Base-by-base conservation (phyloP, 2,888 invertebrate species). In the Aphelenchoides bicaudatus region DNA sequence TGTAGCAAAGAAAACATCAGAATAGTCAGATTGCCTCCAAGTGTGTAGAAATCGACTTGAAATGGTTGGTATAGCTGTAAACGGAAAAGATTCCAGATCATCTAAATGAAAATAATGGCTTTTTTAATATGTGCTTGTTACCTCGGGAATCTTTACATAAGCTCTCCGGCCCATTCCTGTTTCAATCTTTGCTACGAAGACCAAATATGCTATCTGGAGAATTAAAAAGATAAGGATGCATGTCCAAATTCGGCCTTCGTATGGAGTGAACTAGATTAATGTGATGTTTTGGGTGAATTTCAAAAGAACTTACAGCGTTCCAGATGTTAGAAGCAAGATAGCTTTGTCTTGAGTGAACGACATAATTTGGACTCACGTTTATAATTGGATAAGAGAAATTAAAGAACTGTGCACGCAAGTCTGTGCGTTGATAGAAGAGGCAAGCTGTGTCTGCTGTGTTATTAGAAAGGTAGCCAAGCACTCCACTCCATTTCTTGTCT, bases 361-460 rank as follows among this genome's bases (percentile, higher is more conserved):
- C 52, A 38, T 61, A 61, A 10, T 38, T 55, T n/a, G 61, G 61
- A 6, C 37, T 31, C 34, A 68, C 70, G 60, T 67, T 67, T 1
- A 62, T 67, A 2, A 70, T 64, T 1, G 70, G 70, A 51, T 70
- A 70, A 3, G 71, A 69, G 43, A 61, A 67, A 2, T 65, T 63
- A 48, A 69, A 72, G 39, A 62, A 61, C 30, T 60, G 48, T n/a
- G 58, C 63, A 30, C 72, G 28, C 0, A 59, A 38, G 38, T 62
- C 62, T 0, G 72, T 72, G n/a, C 53, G 63, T 39, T 72, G 72
- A 43, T 64, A 72, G 56, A 70, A 62, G 4, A 70, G 54, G 39
- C 65, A 66, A 3, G 59, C 66, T 1, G 70, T 64, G 50, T 72
- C 72, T 1, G 65, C 71, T 2, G 68, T 67, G 0, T 48, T 66